Conservation (phyloP, 1,140 invertebrate genomes). For the Magallana ariakensis region DNA sequence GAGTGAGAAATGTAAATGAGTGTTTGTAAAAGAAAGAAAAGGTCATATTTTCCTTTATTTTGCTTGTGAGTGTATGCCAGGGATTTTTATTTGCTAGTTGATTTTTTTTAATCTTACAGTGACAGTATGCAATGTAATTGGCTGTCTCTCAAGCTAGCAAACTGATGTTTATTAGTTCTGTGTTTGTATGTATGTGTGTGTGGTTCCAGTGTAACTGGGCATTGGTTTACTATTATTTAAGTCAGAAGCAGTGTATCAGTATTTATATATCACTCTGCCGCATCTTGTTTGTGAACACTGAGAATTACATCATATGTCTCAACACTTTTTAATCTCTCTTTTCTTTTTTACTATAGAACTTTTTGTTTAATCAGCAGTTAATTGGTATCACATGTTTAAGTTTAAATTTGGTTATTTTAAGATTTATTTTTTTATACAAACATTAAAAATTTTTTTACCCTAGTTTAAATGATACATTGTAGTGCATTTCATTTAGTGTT, state of each 20-base stretch:
- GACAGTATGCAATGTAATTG: slow-evolving; percentile 45
- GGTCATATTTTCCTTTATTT: neutral
- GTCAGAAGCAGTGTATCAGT: slow-evolving; percentile 31
- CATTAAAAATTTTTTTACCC: no score
- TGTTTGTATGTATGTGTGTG: slow-evolving; percentile 3
- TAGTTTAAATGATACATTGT: neutral
- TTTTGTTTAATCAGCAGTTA: neutral
- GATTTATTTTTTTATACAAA: no score
- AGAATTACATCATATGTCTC: slow-evolving; percentile 34
- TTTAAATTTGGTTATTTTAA: neutral
- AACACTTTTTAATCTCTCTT: neutral
- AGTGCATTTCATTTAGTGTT: slow-evolving; percentile 18
- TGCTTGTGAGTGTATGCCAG: slow-evolving; percentile 1
- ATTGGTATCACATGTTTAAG: neutral
- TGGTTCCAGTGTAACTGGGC: slow-evolving; percentile 24
- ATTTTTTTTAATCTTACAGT: neutral
- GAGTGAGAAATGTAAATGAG: neutral
- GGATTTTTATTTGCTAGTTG: slow-evolving; percentile 6
- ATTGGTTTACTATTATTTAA: slow-evolving; percentile 29
- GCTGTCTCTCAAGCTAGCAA: slow-evolving; percentile 20
- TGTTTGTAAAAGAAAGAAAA: neutral
- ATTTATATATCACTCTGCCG: slow-evolving; percentile 6
- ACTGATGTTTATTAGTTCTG: neutral
- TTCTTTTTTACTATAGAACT: neutral
- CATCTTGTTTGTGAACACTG: neutral